Base-by-base conservation (phyloP, 2,888 invertebrate genomes). In the Volucella zonaria region DNA sequence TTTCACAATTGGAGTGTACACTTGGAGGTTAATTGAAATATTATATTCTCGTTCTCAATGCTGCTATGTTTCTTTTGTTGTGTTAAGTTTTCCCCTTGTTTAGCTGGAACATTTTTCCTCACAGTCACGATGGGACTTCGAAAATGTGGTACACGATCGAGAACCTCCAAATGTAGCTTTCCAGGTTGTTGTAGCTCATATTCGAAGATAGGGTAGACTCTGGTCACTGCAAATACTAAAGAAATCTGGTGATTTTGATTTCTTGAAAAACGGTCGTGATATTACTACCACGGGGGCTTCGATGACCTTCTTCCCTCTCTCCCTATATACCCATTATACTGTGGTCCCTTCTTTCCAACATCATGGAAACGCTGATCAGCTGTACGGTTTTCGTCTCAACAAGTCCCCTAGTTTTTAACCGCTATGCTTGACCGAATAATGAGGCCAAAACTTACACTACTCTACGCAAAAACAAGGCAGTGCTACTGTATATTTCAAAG, bases 1-100 rank as follows among this genome's bases (percentile, higher is more conserved):
- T 88, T 51, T 91, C 88, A 1, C 91, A 91, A 2, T 87, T 88
- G 2, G 91, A 88, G 59, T 90, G 89, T 1, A 91, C 76, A 3
- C 91, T 91, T 91, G 10, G 89, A 89, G 11, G 91, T 91, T 15
- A 91, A 91, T 75, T 91, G 91, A 66, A 91, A 91, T 68, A 91
- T 89, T n/a, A 90, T 90, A 31, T 91, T 91, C 14, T 90, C 91
- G 15, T 87, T 68, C 6, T 66, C 82, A 8, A 79, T 31, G 12
- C 74, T 58, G 2, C 66, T 38, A 42, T 42, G 38, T n/a, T 66
- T 77, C 15, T 47, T 66, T 56, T 64, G 61, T 4, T 59, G 49
- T n/a, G 74, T 45, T 14, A 11, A 15, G 9, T 23, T 15, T 23
- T 45, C 71, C 23, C n/a, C 75, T 10, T 61, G 77, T 43, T 58